phyloP scores from a whole-genome alignment of 2,888 invertebrate species.

The Lomographa bimaculata region DNA sequence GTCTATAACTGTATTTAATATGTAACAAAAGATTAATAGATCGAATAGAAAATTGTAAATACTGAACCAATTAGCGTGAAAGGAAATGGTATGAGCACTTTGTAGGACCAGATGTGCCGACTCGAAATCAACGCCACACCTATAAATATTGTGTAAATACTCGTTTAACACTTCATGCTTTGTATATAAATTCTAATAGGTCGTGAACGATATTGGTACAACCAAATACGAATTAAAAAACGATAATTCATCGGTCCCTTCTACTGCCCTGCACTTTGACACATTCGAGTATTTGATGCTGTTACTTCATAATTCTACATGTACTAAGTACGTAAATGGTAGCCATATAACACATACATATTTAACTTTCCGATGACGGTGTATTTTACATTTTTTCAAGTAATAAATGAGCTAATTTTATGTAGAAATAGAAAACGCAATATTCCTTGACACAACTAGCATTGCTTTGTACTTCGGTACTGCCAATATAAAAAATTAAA shows the following conservation, averaged over 20 bases:
- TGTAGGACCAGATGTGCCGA: conserved; percentile 60
- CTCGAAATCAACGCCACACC: conserved; percentile 52
- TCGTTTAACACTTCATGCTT: conserved; percentile 1
- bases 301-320: conserved; percentile 27
- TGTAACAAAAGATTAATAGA: too few relatives aligned
- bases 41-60: conserved; percentile 31
- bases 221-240: conserved; percentile 50
- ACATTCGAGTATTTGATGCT: conserved; percentile 56
- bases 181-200: conserved; percentile 10
- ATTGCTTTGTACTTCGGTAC: conserved; percentile 72
- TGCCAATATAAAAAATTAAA: conserved; percentile 46
- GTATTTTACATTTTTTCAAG: conserved; percentile 57
- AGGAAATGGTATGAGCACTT: conserved; percentile 47
- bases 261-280: conserved; percentile 68
- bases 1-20: too few relatives aligned
- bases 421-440: conserved; percentile 69
- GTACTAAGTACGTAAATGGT: conserved; percentile 13
- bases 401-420: conserved; percentile 27
- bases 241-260: conserved; percentile 63
- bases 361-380: conserved; percentile 36
- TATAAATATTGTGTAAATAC: conserved; percentile 13
- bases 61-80: conserved; percentile 51
- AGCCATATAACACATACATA: conserved; percentile 38
- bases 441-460: conserved; percentile 73
- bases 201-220: conserved; percentile 35